phyloP scores from a whole-genome alignment of 2,113 vertebrate species.

The Corvus hawaiiensis region DNA sequence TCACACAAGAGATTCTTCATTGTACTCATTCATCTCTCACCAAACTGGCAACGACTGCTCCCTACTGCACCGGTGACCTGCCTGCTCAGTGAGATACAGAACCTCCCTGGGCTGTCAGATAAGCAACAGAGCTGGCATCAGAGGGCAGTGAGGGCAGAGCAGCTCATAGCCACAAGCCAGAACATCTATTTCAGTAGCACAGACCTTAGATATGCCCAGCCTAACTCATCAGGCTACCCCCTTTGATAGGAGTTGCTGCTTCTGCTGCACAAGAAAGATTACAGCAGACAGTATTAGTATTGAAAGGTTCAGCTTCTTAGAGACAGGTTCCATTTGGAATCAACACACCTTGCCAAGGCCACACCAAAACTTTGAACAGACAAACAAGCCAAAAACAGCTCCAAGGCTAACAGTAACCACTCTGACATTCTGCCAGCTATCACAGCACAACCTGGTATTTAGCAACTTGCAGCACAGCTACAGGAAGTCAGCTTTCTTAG shows the following conservation, averaged over 20 bases:
- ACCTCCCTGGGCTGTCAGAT: not conserved
- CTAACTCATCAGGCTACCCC: not conserved
- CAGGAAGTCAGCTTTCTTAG: slow-evolving; percentile 1
- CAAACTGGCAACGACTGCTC: not conserved
- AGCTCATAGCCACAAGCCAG: not conserved
- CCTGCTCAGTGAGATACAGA: not conserved
- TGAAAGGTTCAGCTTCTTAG: not conserved
- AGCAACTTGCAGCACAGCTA: not conserved
- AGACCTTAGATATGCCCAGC: not conserved
- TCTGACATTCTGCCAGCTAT: not conserved
- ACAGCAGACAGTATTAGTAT: not conserved
- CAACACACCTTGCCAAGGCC: not conserved
- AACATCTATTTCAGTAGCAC: not conserved
- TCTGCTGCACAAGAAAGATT: not conserved
- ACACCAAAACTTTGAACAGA: not conserved
- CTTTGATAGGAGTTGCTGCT: not conserved
- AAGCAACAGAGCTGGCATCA: not conserved
- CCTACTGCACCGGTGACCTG: not conserved
- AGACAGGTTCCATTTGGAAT: not conserved
- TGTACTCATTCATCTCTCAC: not conserved
- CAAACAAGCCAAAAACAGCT: not conserved
- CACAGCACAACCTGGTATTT: not conserved
- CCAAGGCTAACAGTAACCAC: not conserved
- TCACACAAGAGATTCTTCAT: not conserved
- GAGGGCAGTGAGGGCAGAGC: not conserved